Conservation (phyloP, 2,888 invertebrate genomes). For the Chymomyza fuscimana region DNA sequence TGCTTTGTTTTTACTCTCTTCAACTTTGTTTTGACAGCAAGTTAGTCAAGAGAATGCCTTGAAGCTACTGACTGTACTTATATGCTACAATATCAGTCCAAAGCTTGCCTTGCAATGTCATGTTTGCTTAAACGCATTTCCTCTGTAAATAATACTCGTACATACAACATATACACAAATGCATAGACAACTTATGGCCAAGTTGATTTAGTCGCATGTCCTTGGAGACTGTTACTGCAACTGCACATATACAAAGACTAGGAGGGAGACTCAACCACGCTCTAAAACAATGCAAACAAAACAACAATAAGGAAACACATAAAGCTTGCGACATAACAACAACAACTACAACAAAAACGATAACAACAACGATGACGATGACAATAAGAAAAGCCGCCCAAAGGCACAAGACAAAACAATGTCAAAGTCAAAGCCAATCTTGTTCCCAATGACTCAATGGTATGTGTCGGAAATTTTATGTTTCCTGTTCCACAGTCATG, state of each 20-base stretch:
- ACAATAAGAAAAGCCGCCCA: slow-evolving; percentile 12
- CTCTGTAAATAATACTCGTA: slow-evolving; percentile 53
- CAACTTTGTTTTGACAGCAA: slow-evolving; percentile 65
- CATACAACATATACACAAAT: neutral
- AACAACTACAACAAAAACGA: neutral
- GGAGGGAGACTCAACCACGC: neutral
- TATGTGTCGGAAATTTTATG: slow-evolving; percentile 39
- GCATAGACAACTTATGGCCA: slow-evolving; percentile 3
- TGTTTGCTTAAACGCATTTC: slow-evolving; percentile 62
- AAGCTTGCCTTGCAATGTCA: slow-evolving; percentile 11
- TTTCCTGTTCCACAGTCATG: slow-evolving; percentile 34
- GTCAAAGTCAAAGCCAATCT: slow-evolving; percentile 31
- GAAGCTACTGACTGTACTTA: slow-evolving; percentile 11
- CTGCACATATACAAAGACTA: slow-evolving; percentile 8
- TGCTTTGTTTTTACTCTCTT: slow-evolving; percentile 44
- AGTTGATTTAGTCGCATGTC: slow-evolving; percentile 14
- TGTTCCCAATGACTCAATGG: slow-evolving; percentile 19
- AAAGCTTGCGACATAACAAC: slow-evolving; percentile 3
- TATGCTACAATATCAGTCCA: neutral
- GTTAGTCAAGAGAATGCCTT: slow-evolving; percentile 54
- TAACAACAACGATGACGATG: neutral
- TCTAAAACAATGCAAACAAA: slow-evolving; percentile 28
- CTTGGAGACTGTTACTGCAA: slow-evolving; percentile 25
- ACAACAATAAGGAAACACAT: slow-evolving; percentile 28
- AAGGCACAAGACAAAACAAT: slow-evolving; percentile 16